Evolutionary conservation across 2,888 invertebrate genomes (phyloP).

Genomic region (Portevinia maculata): DNA sequence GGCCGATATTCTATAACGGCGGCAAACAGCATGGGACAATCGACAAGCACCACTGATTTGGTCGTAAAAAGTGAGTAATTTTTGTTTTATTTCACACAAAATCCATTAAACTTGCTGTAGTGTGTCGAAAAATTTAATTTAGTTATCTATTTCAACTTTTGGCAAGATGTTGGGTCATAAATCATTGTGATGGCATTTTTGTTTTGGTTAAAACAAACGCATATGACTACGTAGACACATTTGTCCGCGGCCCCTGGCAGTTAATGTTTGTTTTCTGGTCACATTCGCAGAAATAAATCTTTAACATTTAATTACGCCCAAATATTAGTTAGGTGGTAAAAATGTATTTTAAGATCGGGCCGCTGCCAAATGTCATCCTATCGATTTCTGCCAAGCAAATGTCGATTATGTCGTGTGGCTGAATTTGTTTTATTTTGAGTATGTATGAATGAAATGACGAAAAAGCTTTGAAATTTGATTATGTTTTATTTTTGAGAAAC

Average conservation of each 20-base stretch:
- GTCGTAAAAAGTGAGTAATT: constrained; percentile 89
- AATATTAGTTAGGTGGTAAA: constrained; percentile 19
- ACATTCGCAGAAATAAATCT: constrained; percentile 21
- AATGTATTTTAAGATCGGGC: constrained; percentile 59
- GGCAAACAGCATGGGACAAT: constrained; percentile 88
- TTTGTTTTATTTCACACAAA: constrained; percentile 14
- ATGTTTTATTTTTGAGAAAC: not conserved
- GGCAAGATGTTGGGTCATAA: constrained; percentile 31
- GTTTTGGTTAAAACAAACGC: constrained; percentile 19
- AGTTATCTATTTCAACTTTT: not conserved
- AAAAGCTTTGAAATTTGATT: too few species aligned
- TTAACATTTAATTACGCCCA: constrained; percentile 46
- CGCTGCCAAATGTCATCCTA: constrained; percentile 67
- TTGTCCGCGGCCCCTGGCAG: too few species aligned
- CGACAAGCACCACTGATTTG: constrained; percentile 91
- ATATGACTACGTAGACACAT: too few species aligned
- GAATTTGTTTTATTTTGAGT: not conserved
- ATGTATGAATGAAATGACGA: too few species aligned
- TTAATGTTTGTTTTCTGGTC: constrained; percentile 23
- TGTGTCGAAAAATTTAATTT: constrained; percentile 15
- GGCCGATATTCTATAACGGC: constrained; percentile 92
- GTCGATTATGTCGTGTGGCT: constrained; percentile 47
- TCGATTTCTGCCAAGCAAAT: constrained; percentile 71
- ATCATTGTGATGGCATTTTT: constrained; percentile 12
- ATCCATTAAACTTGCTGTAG: constrained; percentile 33